Conservation (phyloP, 1,140 invertebrate species). For the Eumeta japonica region DNA sequence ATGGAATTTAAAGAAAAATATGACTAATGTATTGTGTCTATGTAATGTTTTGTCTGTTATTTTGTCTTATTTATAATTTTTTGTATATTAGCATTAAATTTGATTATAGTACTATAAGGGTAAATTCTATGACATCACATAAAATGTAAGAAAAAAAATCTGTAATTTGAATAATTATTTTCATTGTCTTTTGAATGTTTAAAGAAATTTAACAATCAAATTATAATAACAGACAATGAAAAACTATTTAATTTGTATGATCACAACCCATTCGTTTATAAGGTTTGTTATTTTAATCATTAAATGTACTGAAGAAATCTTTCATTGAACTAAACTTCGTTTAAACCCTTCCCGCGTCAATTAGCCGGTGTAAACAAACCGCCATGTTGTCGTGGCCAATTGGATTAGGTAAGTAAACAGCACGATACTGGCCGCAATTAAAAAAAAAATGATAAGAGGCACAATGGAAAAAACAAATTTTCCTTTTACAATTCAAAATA, state of each 20-base stretch:
- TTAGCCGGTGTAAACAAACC: constrained; percentile 60
- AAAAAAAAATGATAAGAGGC: no score
- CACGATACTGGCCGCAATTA: no score
- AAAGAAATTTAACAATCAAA: constrained; percentile 29
- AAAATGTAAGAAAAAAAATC: no score
- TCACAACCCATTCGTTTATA: constrained; percentile 11
- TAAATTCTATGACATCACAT: no score
- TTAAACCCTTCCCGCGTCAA: constrained; percentile 47
- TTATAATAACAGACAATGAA: constrained; percentile 21
- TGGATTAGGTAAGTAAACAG: constrained; percentile 24
- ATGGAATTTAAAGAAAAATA: no score
- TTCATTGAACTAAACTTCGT: no score
- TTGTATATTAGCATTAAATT: no score
- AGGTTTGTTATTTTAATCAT: no score
- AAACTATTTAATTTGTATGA: constrained; percentile 21
- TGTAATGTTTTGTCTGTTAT: constrained; percentile 7
- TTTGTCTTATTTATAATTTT: constrained; percentile 6
- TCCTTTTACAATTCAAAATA: constrained; percentile 5
- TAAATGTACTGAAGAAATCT: no score
- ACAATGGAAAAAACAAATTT: no score
- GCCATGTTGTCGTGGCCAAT: constrained; percentile 41
- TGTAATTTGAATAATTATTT: constrained; percentile 2
- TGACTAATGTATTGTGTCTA: no score
- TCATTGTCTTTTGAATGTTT: constrained; percentile 13
- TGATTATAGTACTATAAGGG: no score